These are phyloP conservation scores for Rafetus swinhoei DNA, from an alignment of 2,113 vertebrate genomes.

Conservation along the genomic window DNA sequence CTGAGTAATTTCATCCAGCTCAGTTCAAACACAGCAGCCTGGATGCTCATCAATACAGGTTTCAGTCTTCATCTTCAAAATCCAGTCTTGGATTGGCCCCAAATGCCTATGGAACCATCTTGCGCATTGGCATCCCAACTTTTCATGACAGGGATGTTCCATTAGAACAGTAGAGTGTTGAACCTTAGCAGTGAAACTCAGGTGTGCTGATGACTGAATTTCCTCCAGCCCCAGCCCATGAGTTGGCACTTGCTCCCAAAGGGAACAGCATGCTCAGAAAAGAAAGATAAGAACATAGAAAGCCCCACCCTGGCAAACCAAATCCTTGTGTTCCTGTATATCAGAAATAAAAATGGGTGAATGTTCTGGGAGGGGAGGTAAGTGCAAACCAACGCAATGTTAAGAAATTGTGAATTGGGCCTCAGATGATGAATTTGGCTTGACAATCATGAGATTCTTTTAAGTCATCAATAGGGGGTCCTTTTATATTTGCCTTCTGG, in stretches of 20 bases:
- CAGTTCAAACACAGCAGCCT: accelerated
- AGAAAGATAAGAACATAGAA: no score
- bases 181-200: no score
- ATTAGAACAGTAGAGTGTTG: no score
- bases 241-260: no score
- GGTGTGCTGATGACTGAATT: no score
- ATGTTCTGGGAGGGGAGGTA: no score
- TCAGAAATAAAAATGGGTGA: background rate
- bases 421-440: background rate
- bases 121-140: background rate
- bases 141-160: background rate
- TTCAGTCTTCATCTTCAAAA: background rate
- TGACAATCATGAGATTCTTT: background rate
- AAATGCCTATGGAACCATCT: background rate
- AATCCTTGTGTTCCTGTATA: background rate
- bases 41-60: accelerated
- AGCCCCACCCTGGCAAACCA: no score
- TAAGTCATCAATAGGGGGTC: background rate
- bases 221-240: no score
- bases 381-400: background rate
- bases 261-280: no score
- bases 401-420: background rate
- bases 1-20: accelerated
- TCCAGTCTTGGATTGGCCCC: background rate
- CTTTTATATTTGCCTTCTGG: background rate